A percentile compares a stretch with the other conserved stretches of the same genome.
phyloP scores from a whole-genome alignment of 2,797 vertebrate genomes.

The Knipowitschia caucasica region DNA sequence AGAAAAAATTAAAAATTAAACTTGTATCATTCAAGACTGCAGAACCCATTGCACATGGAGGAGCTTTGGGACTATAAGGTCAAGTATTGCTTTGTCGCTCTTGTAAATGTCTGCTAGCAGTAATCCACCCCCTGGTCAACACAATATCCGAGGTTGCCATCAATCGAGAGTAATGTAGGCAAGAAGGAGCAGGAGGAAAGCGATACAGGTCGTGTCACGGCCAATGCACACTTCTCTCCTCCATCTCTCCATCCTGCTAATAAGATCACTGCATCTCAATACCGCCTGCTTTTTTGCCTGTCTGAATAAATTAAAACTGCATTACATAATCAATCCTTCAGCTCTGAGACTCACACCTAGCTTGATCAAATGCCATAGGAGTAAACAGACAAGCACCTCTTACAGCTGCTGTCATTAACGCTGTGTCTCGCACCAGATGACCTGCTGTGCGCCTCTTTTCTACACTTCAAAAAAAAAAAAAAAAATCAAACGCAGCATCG shows the following conservation, averaged over 20 bases:
- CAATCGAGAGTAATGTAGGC: slow-evolving; percentile 52
- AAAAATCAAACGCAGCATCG: slow-evolving; percentile 49
- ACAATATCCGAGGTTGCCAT: slow-evolving; percentile 46
- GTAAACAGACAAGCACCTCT: slow-evolving; percentile 31
- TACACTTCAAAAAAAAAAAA: slow-evolving; percentile 38
- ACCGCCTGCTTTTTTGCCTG: slow-evolving; percentile 51
- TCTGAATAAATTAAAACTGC: slow-evolving; percentile 68
- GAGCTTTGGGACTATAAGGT: slow-evolving; percentile 36
- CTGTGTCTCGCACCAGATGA: slow-evolving; percentile 38
- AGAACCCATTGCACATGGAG: slow-evolving; percentile 25
- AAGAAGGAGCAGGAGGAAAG: slow-evolving; percentile 35
- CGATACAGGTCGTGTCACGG: slow-evolving; percentile 50
- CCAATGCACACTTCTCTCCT: slow-evolving; percentile 32
- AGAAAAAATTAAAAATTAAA: slow-evolving; percentile 7
- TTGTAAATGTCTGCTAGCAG: slow-evolving; percentile 22
- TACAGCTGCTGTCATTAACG: slow-evolving; percentile 25
- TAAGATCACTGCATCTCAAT: slow-evolving; percentile 54
- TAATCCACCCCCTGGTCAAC: slow-evolving; percentile 24
- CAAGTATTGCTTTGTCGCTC: slow-evolving; percentile 31
- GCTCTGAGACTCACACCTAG: slow-evolving; percentile 40
- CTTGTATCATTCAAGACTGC: slow-evolving; percentile 20
- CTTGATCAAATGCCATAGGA: slow-evolving; percentile 46
- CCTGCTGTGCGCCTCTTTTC: slow-evolving; percentile 35
- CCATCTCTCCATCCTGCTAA: slow-evolving; percentile 57
- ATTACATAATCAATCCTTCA: slow-evolving; percentile 68